phyloP scores from a whole-genome alignment of 2,113 vertebrate genomes.

The Marcusenius ussheri region DNA sequence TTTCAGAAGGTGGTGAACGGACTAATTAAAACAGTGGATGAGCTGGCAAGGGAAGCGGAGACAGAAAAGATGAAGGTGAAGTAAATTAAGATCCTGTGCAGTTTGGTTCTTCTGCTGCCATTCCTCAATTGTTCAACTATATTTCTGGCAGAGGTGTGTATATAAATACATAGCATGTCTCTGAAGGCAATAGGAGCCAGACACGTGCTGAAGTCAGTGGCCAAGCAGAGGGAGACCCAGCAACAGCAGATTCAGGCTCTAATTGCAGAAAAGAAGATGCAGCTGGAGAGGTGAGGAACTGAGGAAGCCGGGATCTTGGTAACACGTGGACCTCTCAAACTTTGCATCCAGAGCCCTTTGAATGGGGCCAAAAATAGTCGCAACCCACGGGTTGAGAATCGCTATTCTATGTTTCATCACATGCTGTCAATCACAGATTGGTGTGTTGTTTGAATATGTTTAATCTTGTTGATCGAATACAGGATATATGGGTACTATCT shows the following conservation, averaged over 20 bases:
- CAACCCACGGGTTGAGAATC: too few relatives aligned
- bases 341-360: not conserved
- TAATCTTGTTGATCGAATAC: not conserved
- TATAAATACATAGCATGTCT: not conserved
- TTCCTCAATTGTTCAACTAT: not conserved
- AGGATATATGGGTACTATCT: not conserved
- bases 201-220: slow-evolving; percentile 85
- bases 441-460: not conserved
- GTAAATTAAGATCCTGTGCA: not conserved
- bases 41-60: slow-evolving; percentile 84
- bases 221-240: slow-evolving; percentile 86
- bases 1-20: slow-evolving; percentile 89
- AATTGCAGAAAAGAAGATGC: slow-evolving; percentile 89
- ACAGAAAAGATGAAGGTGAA: slow-evolving; percentile 94
- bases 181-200: slow-evolving; percentile 85
- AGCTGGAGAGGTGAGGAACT: slow-evolving; percentile 77
- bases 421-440: not conserved
- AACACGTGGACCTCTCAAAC: not conserved
- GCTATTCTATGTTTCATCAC: not conserved
- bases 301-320: not conserved
- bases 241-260: slow-evolving; percentile 91
- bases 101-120: not conserved
- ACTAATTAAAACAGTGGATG: slow-evolving; percentile 83
- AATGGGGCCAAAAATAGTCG: not conserved
- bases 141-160: not conserved